phyloP scores from a whole-genome alignment of 2,888 invertebrate genomes.

The Thera obeliscata region DNA sequence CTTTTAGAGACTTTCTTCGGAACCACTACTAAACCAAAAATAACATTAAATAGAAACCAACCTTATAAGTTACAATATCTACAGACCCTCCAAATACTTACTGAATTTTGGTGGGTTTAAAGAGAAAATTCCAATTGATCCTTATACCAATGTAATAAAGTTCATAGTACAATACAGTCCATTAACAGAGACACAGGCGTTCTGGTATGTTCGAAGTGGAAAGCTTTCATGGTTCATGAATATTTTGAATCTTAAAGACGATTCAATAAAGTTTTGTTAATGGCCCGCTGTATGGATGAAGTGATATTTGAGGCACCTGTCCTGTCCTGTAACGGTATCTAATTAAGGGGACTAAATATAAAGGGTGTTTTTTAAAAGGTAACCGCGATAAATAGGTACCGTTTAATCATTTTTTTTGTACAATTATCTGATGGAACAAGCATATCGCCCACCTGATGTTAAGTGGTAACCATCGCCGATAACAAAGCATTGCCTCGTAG shows the following conservation, averaged over 20 bases:
- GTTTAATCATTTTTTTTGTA: no score
- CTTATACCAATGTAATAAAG: conserved; percentile 2
- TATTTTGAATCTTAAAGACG: conserved; percentile 59
- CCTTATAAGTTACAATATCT: no score
- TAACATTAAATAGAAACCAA: no score
- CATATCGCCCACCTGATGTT: no score
- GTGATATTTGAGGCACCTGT: conserved; percentile 38
- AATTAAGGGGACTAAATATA: conserved; percentile 28
- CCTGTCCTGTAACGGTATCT: conserved; percentile 27
- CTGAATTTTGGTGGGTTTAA: no score
- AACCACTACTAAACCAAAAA: no score
- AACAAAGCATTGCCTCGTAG: no score
- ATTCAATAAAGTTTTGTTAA: conserved; percentile 54
- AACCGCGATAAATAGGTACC: no score
- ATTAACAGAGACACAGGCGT: conserved; percentile 11
- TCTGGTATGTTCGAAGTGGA: conserved; percentile 11
- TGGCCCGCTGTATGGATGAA: conserved; percentile 28
- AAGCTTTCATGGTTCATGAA: conserved; percentile 54
- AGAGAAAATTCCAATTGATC: not conserved
- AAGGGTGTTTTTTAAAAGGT: not conserved
- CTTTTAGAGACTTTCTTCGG: no score
- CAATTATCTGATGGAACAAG: no score
- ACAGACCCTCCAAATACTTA: no score
- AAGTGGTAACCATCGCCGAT: no score
- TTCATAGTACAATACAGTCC: not conserved